Percentiles rank a stretch among this genome's conserved stretches.
These are phyloP conservation scores for Chaetops frenatus DNA, from an alignment of 2,113 vertebrate species.

Conservation along the genomic window DNA sequence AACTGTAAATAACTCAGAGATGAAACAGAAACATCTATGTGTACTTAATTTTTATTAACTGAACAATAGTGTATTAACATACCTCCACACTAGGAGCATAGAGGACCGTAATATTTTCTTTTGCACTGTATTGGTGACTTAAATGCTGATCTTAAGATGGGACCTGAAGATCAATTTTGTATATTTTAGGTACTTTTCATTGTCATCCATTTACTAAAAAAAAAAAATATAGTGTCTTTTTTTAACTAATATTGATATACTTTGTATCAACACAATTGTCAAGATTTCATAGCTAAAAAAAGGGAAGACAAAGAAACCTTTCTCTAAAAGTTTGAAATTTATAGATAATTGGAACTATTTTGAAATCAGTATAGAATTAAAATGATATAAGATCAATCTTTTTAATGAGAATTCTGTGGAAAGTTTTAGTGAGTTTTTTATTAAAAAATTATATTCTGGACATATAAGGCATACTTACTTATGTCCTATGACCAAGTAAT, in stretches of 20 bases:
- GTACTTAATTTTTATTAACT: background rate
- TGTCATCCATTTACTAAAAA: background rate
- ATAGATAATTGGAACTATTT: background rate
- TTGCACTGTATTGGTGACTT: background rate
- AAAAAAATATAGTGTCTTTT: background rate
- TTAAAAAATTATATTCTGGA: background rate
- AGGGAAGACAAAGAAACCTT: background rate
- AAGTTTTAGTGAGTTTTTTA: background rate
- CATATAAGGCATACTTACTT: background rate
- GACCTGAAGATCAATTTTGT: background rate
- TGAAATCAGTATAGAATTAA: background rate
- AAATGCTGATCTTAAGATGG: background rate
- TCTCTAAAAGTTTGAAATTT: background rate
- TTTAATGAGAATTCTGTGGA: background rate
- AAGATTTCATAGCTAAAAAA: background rate
- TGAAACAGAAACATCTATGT: background rate
- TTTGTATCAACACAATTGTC: background rate
- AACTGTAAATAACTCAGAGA: background rate
- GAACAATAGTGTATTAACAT: background rate
- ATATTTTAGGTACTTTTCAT: background rate
- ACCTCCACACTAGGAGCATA: accelerated
- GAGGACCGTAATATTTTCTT: background rate
- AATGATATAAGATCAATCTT: background rate
- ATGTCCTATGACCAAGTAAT: background rate
- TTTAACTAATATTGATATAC: background rate